Evolutionary conservation across 2,888 invertebrate genomes (phyloP).

Genomic region (Scotopteryx bipunctaria): DNA sequence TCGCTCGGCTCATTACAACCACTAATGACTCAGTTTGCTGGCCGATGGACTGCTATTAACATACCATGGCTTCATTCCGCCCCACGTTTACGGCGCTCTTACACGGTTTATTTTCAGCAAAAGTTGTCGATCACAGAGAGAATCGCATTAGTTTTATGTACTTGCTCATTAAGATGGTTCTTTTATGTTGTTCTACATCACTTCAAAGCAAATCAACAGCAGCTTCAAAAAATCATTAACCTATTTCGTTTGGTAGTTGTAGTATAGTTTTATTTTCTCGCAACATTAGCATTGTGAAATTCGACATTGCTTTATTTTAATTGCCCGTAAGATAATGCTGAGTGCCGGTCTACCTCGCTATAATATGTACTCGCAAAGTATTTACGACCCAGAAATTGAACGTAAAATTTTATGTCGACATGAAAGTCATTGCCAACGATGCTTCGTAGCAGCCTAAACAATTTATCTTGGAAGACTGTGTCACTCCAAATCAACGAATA

Average conservation of each 20-base stretch:
- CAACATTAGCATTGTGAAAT: too few relatives aligned
- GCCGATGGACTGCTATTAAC: slow-evolving; percentile 60
- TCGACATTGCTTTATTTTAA: not conserved
- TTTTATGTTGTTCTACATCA: too few relatives aligned
- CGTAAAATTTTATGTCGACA: slow-evolving; percentile 51
- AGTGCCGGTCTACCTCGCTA: slow-evolving; percentile 23
- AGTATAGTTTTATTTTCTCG: too few relatives aligned
- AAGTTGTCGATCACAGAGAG: not conserved
- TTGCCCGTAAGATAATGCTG: not conserved
- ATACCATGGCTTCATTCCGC: slow-evolving; percentile 48
- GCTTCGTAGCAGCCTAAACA: slow-evolving; percentile 18
- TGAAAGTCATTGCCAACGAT: slow-evolving; percentile 48
- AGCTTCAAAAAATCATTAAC: too few relatives aligned
- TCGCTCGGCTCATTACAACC: slow-evolving; percentile 53
- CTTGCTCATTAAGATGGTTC: too few relatives aligned
- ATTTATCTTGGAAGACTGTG: slow-evolving; percentile 16
- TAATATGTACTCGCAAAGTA: slow-evolving; percentile 41
- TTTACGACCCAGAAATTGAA: slow-evolving; percentile 55
- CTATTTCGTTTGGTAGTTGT: too few relatives aligned
- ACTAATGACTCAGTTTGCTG: slow-evolving; percentile 56
- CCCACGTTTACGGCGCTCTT: slow-evolving; percentile 25
- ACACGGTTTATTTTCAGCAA: not conserved
- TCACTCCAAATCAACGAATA: not conserved
- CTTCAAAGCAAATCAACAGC: too few relatives aligned
- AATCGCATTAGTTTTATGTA: too few relatives aligned